phyloP scores from a whole-genome alignment of 2,888 invertebrate species.

The Galeopsomyia nigrocyanea region DNA sequence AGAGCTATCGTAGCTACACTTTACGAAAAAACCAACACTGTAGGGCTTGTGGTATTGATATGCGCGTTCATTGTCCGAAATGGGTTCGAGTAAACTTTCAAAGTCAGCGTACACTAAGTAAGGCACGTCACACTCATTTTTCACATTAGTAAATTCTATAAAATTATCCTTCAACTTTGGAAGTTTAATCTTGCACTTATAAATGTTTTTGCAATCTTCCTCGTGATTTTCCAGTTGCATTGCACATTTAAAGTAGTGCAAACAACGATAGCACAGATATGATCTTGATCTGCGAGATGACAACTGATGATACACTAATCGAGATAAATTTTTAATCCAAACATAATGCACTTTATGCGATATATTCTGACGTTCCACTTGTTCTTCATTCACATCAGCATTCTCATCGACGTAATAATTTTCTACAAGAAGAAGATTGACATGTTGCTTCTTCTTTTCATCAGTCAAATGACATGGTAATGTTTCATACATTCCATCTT shows the following conservation, averaged over 20 bases:
- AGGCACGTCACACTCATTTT: no score
- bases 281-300: background rate
- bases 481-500: background rate
- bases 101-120: no score
- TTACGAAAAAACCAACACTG: no score
- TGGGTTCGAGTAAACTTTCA: no score
- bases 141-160: no score
- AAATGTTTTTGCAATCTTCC: background rate
- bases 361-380: no score
- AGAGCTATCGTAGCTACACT: no score
- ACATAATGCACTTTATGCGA: slow-evolving; percentile 2
- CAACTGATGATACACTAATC: background rate
- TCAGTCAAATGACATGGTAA: background rate
- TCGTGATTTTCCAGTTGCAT: no score
- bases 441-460: background rate
- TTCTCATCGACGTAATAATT: background rate
- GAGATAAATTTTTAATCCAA: slow-evolving; percentile 2
- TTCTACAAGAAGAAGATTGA: background rate
- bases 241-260: slow-evolving; percentile 17
- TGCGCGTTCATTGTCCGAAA: no score
- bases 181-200: background rate
- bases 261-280: slow-evolving; percentile 23
- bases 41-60: no score
- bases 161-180: slow-evolving; percentile 28
- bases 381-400: no score